Evolutionary conservation across 2,113 vertebrate genomes (phyloP).

Genomic region (Limnothrissa miodon): DNA sequence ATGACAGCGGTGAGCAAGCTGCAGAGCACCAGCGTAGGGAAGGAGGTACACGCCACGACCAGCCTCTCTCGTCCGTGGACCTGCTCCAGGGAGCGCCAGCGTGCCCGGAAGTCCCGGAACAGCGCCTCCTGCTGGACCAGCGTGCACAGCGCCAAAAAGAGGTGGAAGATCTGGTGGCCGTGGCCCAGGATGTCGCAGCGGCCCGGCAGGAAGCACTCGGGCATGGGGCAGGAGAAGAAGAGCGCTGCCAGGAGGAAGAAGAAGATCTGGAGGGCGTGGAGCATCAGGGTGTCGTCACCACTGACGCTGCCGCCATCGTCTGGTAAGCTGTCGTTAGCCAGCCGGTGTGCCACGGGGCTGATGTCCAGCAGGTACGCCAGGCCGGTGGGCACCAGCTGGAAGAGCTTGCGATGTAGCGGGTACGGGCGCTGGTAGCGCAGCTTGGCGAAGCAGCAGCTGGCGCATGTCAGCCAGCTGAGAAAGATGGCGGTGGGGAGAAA

Average conservation of each 20-base stretch:
- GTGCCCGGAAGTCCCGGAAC: conserved; percentile 79
- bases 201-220: conserved; percentile 87
- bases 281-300: conserved; percentile 71
- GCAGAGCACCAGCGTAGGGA: conserved; percentile 73
- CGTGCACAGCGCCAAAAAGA: conserved; percentile 84
- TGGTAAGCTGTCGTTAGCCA: conserved; percentile 60
- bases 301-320: too few relatives aligned
- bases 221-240: conserved; percentile 90
- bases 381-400: conserved; percentile 83
- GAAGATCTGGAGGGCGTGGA: conserved; percentile 85
- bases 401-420: conserved; percentile 83
- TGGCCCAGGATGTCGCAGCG: conserved; percentile 87
- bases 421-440: conserved; percentile 82
- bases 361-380: conserved; percentile 85
- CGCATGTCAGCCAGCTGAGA: conserved; percentile 85
- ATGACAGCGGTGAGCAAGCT: conserved; percentile 74
- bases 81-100: conserved; percentile 69
- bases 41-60: conserved; percentile 75
- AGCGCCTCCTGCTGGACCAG: conserved; percentile 88
- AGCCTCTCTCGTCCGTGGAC: conserved; percentile 72
- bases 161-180: conserved; percentile 90
- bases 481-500: conserved; percentile 83
- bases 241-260: conserved; percentile 82
- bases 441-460: conserved; percentile 87
- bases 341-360: conserved; percentile 82